Conservation (phyloP, 2,888 invertebrate genomes). For the Thereva nobilitata region DNA sequence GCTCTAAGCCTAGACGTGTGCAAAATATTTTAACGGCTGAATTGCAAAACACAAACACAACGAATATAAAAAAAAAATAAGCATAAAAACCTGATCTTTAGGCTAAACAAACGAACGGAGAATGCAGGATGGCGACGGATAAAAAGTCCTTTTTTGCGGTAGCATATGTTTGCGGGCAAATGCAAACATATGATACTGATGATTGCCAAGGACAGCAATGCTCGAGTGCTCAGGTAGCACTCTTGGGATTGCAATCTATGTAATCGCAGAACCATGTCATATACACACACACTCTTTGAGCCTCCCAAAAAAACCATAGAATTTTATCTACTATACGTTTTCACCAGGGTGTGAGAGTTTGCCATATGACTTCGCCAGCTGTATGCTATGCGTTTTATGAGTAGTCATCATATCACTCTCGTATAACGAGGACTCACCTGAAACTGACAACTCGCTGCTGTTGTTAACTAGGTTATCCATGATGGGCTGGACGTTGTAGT, state of each 20-base stretch:
- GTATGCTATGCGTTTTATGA: not conserved
- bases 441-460: slow-evolving; percentile 74
- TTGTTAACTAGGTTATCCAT: slow-evolving; percentile 75
- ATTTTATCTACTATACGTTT: too few species aligned
- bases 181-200: slow-evolving; percentile 17
- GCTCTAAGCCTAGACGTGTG: slow-evolving; percentile 28
- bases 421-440: slow-evolving; percentile 64
- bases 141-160: slow-evolving; percentile 3
- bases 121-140: not conserved
- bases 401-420: not conserved
- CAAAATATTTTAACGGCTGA: slow-evolving; percentile 37
- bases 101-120: not conserved
- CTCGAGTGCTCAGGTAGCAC: too few species aligned
- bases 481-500: slow-evolving; percentile 76
- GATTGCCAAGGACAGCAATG: slow-evolving; percentile 2
- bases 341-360: too few species aligned
- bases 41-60: slow-evolving; percentile 30
- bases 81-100: not conserved
- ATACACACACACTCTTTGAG: too few species aligned
- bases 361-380: too few species aligned
- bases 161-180: not conserved
- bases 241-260: too few species aligned
- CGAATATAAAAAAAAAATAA: not conserved
- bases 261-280: too few species aligned
- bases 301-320: too few species aligned